Conservation (phyloP, 1,140 invertebrate genomes). For the Hycleus phaleratus region DNA sequence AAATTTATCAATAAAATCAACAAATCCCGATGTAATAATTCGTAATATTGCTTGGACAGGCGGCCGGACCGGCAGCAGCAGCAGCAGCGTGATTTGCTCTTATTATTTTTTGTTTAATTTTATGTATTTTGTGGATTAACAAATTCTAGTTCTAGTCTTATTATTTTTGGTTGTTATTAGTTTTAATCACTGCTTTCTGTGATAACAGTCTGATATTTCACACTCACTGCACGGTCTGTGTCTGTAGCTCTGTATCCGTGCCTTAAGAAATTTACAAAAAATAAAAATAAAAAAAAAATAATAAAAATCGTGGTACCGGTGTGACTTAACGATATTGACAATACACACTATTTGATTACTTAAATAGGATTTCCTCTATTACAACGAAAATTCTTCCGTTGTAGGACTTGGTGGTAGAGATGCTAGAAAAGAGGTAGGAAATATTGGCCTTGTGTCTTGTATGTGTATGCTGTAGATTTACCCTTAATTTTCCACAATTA, state of each 20-base stretch:
- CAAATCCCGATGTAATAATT: background rate
- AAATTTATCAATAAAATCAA: background rate
- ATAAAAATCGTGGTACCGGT: no score
- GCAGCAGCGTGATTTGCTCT: conserved; percentile 4
- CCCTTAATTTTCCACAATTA: background rate
- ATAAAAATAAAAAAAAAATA: no score
- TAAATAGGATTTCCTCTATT: background rate
- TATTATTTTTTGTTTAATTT: background rate
- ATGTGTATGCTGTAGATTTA: conserved; percentile 30
- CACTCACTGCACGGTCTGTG: conserved; percentile 37
- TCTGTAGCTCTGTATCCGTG: conserved; percentile 34
- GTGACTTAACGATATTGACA: background rate
- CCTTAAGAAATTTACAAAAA: conserved; percentile 20
- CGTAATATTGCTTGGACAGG: background rate
- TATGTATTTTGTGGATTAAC: background rate
- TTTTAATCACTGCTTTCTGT: conserved; percentile 34
- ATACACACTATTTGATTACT: background rate
- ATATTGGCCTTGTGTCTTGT: conserved; percentile 26
- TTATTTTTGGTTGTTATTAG: no score
- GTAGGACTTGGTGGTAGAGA: conserved; percentile 23
- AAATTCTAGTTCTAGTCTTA: conserved; percentile 24
- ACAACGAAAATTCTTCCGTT: background rate
- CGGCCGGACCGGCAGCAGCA: conserved; percentile 12
- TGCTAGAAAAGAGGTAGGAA: conserved; percentile 15
- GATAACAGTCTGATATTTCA: conserved; percentile 31